Base-by-base conservation (phyloP, 2,888 invertebrate genomes). In the Ochlodes sylvanus region DNA sequence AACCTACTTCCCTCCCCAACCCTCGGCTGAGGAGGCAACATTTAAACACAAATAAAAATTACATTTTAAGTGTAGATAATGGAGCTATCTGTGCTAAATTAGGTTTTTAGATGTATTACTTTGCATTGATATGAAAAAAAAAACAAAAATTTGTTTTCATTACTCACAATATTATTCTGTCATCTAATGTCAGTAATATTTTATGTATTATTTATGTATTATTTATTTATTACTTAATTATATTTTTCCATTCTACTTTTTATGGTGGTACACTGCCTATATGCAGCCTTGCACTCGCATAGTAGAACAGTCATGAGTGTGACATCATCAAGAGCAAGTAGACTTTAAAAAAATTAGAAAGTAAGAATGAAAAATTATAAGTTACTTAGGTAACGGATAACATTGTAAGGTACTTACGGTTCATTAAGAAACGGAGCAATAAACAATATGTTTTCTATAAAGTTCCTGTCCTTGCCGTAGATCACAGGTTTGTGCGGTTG, bases 401-500 rank as follows among this genome's bases (percentile, higher is more conserved):
- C 0, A 54, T 32, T 41, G 44, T 17, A 68, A 41, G 70, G 2
- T 85, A 97, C 97, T 97, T 94, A 97, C 97, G 97, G 97, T 90
- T 97, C 97, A 80, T 95, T 94, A 69, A 98, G 92, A 74, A 96
- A 94, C 41, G 97, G 97, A 71, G 97, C 95, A 77, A 97, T 96
- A 87, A 97, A 97, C 76, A 97, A 94, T 69, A 97, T 94, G 73
- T 96, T 96, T 79, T 97, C 95, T 74, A 97, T 94, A 87, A 98
- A 97, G 77, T 94, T 94, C 80, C 94, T 94, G 89, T 97, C 97
- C 82, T 95, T 94, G 85, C 97, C 97, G 89, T 95, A 96, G 71
- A 98, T 94, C 79, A 95, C 94, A 70, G 97, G 97, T 88, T 96
- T 96, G 79, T 96, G 95, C 42, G 97, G 95, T 83, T 96, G 96